Evolutionary conservation across 1,140 invertebrate species (phyloP), one percentile per base, ranked within the genome.

Genomic region (Drosophila equinoxialis): DNA sequence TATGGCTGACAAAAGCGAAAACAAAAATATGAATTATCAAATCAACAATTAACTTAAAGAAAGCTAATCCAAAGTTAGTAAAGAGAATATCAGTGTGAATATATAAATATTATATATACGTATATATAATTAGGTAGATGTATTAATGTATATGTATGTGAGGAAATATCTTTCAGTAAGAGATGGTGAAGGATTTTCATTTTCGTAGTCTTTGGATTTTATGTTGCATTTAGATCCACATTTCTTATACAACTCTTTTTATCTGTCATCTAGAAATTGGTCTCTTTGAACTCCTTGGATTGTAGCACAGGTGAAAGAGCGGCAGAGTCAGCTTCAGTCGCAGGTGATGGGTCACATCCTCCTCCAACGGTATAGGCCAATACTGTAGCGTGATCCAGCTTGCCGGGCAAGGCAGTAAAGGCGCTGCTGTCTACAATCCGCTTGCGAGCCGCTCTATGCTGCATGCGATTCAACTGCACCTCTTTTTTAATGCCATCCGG

Each of bases 341-440:
- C 7, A 5, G 62, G 55, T 13, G 14, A 7, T 23, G 35, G 8
- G n/a, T 48, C 58, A 10, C 35, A 37, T 39, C 61, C 66, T 17
- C 79, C 77, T 6, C 95, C 95, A 20, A 97, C 95, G 77, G 95
- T 95, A 82, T 96, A 97, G 0, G 97, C 97, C 51, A 97, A 96
- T 17, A 97, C 95, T 7, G 96, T 96, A 17, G 97, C 97, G 92
- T 98, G 97, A 92, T 98, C 98, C 65, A 98, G 92, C 92, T 98
- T 98, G n/a, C 98, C 97, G 1, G 97, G 97, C 70, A 98, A 55
- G 0, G 84, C 95, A 89, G 95, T 92, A 62, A 95, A 94, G 11
- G 83, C 76, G 30, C 78, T 84, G 69, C 91, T 91, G 59, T 92
- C 91, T 0, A 92, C 89, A 33, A 91, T 69, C 0, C 91, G 78